phyloP scores from a whole-genome alignment of 2,113 vertebrate genomes.

The Limanda limanda region DNA sequence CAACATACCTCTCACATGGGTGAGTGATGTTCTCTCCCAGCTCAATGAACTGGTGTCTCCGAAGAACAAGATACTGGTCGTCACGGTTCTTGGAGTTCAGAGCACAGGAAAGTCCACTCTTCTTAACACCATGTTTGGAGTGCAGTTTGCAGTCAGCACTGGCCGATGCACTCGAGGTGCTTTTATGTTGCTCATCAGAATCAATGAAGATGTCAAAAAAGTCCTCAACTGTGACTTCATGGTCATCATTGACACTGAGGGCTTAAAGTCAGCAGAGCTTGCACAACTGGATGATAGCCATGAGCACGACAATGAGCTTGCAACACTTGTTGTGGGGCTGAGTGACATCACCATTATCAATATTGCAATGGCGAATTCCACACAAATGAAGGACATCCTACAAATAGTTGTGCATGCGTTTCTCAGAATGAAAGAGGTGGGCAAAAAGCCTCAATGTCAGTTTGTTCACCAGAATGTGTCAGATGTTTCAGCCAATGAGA shows the following conservation, averaged over 20 bases:
- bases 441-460: slow-evolving; percentile 81
- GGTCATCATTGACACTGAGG: slow-evolving; percentile 78
- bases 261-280: slow-evolving; percentile 74
- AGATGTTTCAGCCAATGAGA: slow-evolving; percentile 76
- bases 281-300: slow-evolving; percentile 67
- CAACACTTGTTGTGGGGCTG: slow-evolving; percentile 83
- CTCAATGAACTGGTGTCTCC: slow-evolving; percentile 61
- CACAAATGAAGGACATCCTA: slow-evolving; percentile 77
- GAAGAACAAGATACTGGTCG: slow-evolving; percentile 77
- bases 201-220: slow-evolving; percentile 59
- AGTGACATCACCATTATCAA: slow-evolving; percentile 85
- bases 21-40: slow-evolving; percentile 79
- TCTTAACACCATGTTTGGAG: slow-evolving; percentile 89
- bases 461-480: slow-evolving; percentile 86
- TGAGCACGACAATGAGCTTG: slow-evolving; percentile 84
- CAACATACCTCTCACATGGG: slow-evolving; percentile 84
- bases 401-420: slow-evolving; percentile 78
- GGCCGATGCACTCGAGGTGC: slow-evolving; percentile 83
- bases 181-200: slow-evolving; percentile 77
- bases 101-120: slow-evolving; percentile 89
- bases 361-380: slow-evolving; percentile 74
- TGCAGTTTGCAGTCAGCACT: slow-evolving; percentile 85
- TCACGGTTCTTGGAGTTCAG: slow-evolving; percentile 84
- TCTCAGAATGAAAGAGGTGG: slow-evolving; percentile 76
- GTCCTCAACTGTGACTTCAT: slow-evolving; percentile 78